Base-by-base conservation (phyloP, 2,888 invertebrate species). In the Rhyacophila evoluta region DNA sequence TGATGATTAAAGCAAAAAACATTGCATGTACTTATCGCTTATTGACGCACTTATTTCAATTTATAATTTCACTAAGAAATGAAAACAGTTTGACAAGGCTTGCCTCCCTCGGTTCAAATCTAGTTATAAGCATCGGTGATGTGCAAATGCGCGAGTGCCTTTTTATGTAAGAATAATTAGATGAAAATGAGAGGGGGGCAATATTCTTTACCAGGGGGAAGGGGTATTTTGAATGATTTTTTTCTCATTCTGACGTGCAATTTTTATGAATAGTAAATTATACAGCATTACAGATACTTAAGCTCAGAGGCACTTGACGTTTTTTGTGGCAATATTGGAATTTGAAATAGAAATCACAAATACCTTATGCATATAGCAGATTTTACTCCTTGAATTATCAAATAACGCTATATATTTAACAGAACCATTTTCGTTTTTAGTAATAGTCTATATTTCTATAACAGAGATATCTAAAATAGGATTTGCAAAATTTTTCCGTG, bases 81-180 rank as follows among this genome's bases (percentile, higher is more conserved):
- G 38, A 39, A 39, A 6, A 15, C n/a, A 39, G 12, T 39, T 25
- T 25, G 55, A 55, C 15, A 25, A 19, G 8, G 25, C 55, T 19
- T 55, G 55, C 55, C 39, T 39, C 55, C 55, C 6, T 55, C 55
- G 19, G 19, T 55, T 55, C 55, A 55, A 55, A 55, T 19, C 55
- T 55, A 55, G 55, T 55, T 55, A 10, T 55, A 55, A 55, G 55
- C 19, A 55, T 19, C 55, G 55, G 15, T 55, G 55, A 55, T 55
- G 55, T 55, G 55, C 55, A 55, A 55, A 55, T 55, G 55, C 55
- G 55, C 12, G 55, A 19, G 25, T 55, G 6, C 8, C 8, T 55
- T 55, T 41, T 25, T 55, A 25, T 55, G 19, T 41, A 41, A 15
- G 1, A 19, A 55, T 55, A 12, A 55, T 55, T 55, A 55, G 55